Base-by-base conservation (phyloP, 1,140 invertebrate genomes). In the Cephus cinctus region DNA sequence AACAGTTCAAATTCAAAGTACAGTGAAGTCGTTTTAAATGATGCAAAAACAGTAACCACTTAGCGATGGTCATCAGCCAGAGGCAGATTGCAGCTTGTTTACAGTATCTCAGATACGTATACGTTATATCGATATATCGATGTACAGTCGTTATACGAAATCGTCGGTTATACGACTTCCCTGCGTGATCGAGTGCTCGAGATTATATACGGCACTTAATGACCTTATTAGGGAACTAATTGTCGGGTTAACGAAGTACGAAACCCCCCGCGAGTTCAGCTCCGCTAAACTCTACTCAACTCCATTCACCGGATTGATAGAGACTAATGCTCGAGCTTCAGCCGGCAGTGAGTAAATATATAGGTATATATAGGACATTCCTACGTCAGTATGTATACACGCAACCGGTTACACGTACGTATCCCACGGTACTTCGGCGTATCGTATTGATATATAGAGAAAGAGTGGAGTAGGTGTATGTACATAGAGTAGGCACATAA, bases 221-320 rank as follows among this genome's bases (percentile, higher is more conserved):
- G 55, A 59, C 52, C 52, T 64, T 64, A 64, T 66, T 65, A 57
- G 56, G 47, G 48, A 56, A 61, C 55, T 68, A 62, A 68, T 66
- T 54, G 60, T 68, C 56, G 53, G 43, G 54, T 46, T 56, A 62
- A 63, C 57, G 52, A 63, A 61, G 54, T 64, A 56, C 50, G 50
- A 61, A 55, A 54, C 30, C 34, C 38, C 52, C 47, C 36, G 42
- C 39, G 12, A 31, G 25, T 36, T 27, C 32, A 41, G 20, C 47
- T 31, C 25, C 47, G 40, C 32, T 30, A 25, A 36, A 40, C 44
- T 42, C 47, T 22, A 34, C 50, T 34, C 36, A 41, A 34, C 23
- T 57, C 47, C 46, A 60, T 62, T 64, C 47, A 51, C 23, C 22
- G 36, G 43, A 59, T 54, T 57, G 52, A 63, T 61, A 57, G 50